phyloP scores from a whole-genome alignment of 2,797 vertebrate genomes.

The Mormyrops attenuatus region DNA sequence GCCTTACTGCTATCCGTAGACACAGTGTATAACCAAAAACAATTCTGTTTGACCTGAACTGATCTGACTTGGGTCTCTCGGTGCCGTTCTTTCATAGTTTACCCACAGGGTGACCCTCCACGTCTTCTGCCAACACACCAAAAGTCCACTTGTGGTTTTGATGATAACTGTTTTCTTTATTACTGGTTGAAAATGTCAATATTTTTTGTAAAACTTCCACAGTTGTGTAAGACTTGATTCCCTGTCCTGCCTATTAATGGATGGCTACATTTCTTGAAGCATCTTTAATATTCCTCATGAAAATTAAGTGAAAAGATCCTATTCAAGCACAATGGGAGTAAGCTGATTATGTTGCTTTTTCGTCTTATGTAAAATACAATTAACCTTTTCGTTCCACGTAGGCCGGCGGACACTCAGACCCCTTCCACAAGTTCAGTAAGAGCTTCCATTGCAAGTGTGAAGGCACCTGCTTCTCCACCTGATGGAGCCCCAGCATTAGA shows the following conservation, averaged over 20 bases:
- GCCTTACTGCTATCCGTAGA: neutral
- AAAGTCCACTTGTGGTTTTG: neutral
- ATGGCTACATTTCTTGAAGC: neutral
- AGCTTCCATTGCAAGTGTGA: neutral
- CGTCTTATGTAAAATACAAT: neutral
- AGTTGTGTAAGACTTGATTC: neutral
- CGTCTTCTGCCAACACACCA: neutral
- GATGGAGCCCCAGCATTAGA: neutral
- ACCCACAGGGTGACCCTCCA: neutral
- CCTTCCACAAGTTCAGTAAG: neutral
- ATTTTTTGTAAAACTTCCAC: neutral
- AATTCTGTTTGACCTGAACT: neutral
- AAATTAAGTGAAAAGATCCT: neutral
- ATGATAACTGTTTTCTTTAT: neutral
- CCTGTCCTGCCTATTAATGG: neutral
- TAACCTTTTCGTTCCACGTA: neutral
- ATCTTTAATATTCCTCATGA: neutral
- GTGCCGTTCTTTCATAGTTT: neutral
- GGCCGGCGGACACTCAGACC: neutral
- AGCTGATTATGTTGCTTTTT: neutral
- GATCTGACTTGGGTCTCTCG: neutral
- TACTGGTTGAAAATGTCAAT: neutral
- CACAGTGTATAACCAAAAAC: neutral
- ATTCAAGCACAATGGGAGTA: neutral
- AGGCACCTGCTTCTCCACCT: neutral